These are phyloP conservation scores for Psittacula derbiana DNA, from an alignment of 2,797 vertebrate genomes.

Conservation along the genomic window DNA sequence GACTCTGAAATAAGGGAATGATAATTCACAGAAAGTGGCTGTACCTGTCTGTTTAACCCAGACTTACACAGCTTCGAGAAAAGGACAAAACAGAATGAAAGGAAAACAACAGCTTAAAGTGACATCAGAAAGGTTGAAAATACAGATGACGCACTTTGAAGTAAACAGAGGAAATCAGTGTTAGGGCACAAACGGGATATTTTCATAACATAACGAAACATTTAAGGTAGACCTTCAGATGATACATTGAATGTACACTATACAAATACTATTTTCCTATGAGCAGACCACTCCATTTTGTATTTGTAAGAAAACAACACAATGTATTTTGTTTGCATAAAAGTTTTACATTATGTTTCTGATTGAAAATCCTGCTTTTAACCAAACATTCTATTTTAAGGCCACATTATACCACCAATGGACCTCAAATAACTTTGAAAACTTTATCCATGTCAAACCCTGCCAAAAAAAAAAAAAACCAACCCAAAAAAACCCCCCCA, in stretches of 20 bases:
- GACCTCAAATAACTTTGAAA: background rate
- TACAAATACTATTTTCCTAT: background rate
- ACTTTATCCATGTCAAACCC: background rate
- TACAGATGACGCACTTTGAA: background rate
- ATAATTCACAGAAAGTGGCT: constrained; percentile 68
- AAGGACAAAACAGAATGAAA: constrained; percentile 71
- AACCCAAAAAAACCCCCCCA: too few species aligned
- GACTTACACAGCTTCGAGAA: constrained; percentile 82
- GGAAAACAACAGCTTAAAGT: constrained; percentile 50
- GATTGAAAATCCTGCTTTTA: background rate
- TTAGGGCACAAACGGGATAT: background rate
- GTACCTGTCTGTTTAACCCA: constrained; percentile 91
- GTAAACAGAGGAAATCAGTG: background rate
- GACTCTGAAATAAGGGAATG: constrained; percentile 23
- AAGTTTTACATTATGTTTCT: background rate
- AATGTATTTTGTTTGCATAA: background rate
- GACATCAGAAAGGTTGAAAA: background rate
- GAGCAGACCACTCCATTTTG: background rate
- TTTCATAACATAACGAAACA: background rate
- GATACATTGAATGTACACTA: background rate
- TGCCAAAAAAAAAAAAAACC: background rate
- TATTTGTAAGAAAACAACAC: background rate
- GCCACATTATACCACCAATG: background rate
- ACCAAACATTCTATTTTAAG: background rate
- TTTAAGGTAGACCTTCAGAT: background rate